Conservation (phyloP, 2,888 invertebrate genomes). For the Mongoloraphidia duomilia region DNA sequence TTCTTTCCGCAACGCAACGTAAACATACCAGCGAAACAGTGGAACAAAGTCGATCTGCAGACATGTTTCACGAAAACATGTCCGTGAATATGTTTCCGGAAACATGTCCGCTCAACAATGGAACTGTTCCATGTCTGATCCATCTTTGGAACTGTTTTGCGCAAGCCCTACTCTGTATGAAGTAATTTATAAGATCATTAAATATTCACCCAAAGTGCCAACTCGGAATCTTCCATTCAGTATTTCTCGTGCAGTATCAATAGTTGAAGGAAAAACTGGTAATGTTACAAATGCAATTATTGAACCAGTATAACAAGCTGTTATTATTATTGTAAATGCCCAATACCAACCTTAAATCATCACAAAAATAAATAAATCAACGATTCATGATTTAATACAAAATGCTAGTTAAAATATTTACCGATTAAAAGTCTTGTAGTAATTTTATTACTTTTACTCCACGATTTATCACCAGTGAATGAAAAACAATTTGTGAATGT, state of each 20-base stretch:
- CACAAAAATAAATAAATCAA: background rate
- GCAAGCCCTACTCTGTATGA: background rate
- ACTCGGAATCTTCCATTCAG: conserved; percentile 51
- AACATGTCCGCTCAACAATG: no score
- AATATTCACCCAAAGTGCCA: conserved; percentile 48
- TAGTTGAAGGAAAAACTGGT: conserved; percentile 58
- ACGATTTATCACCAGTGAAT: conserved; percentile 51
- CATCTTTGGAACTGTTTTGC: no score
- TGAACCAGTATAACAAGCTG: conserved; percentile 70
- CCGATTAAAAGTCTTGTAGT: conserved; percentile 61
- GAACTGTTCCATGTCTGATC: no score
- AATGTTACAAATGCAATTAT: conserved; percentile 74
- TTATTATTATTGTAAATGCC: conserved; percentile 75
- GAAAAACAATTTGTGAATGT: conserved; percentile 73
- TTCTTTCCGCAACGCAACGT: no score
- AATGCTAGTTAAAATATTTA: conserved; percentile 21
- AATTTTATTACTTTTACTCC: conserved; percentile 51
- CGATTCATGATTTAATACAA: no score
- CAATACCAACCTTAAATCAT: conserved; percentile 54
- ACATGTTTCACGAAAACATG: background rate
- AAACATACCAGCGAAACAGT: no score
- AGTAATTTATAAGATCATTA: background rate
- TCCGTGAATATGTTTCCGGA: background rate
- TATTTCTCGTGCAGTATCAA: conserved; percentile 53
- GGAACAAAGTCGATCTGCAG: no score